Base-by-base conservation (phyloP, 2,888 invertebrate genomes). In the Tetragnatha montana region DNA sequence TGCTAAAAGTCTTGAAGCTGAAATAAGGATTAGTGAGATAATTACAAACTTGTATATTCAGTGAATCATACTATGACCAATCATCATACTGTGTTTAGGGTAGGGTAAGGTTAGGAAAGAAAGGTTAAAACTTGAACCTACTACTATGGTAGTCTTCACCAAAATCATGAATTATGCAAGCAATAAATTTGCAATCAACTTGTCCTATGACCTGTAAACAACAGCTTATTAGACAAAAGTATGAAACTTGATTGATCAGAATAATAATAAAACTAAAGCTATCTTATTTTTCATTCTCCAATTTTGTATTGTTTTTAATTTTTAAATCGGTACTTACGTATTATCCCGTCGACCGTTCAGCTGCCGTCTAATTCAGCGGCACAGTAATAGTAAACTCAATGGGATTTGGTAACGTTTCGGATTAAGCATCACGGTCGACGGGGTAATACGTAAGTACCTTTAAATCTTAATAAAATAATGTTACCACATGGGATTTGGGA, bases 141-240 rank as follows among this genome's bases (percentile, higher is more conserved):
- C 47, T 47, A 87, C 90, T 80, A 81, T 70, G 70, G 21, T 50
- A 49, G 47, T 70, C 76, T 51, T 87, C 71, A 81, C 70, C 84
- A 35, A 90, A 51, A 74, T 90, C 74, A 70, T 84, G 70, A 2
- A 91, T 50, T 49, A 91, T 51, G 92, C 93, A 93, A 10, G 93
- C 93, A 89, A 94, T 93, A 91, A 94, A 94, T 91, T 94, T 97
- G 60, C 94, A 94, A 93, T 97, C 97, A 21, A 96, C 94, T 94
- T 97, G 97, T 21, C 95, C 95, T 73, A 97, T 93, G 50, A 96
- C 94, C 95, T 96, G 83, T 10, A 92, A 91, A 81, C 35, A 85
- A 80, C 19, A 21, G 69, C 60, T 69, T 79, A 80, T 82, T 91
- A 85, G 69, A 69, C 10, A 81, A 78, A 35, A 51, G 17, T 79